Evolutionary conservation across 2,113 vertebrate species (phyloP), one percentile per base, ranked within the genome.

Genomic region (Peucedramus taeniatus): DNA sequence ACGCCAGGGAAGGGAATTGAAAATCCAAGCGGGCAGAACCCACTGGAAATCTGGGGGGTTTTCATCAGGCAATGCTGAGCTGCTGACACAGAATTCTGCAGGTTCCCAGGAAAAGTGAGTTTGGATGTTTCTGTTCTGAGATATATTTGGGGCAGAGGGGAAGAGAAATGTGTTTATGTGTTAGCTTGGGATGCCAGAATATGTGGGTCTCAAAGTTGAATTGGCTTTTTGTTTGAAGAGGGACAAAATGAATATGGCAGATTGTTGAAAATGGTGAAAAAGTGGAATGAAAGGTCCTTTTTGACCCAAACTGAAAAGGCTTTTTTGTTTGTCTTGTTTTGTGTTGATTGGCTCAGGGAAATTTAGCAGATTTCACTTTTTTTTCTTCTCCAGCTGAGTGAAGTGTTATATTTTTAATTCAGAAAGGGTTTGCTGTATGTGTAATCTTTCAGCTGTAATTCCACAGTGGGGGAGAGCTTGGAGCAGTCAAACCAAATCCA

Each of bases 1-100:
- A 4, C 14, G 28, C 7, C 5, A 14, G 31, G 22, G 57, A 6
- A 35, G 50, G 49, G 4, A 12, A 6, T 6, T 50, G 56, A 45
- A 57, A 26, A 51, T 0, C 8, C 47, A 39, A 0, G 10, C 7
- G 13, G 57, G 57, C 1, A 33, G 33, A 83, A 59, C 33, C 9
- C 26, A 2, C 35, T 86, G 63, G 39, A 68, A 83, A 21, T 9
- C 17, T 19, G 12, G 16, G 31, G 2, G 17, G 4, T 86, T 88
- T 86, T 54, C 39, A 33, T 30, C 71, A 72, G 57, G 49, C 1
- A 3, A 2, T 0, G 7, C 35, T 53, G 83, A 91, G 53, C 76
- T 22, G 7, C 61, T 5, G 35, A 11, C 44, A 15, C 13, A 17
- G 47, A 51, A 15, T 51, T 51, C 60, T 44, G 11, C 22, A 0